Conservation (phyloP, 2,113 vertebrate species). For the Lampris incognitus region DNA sequence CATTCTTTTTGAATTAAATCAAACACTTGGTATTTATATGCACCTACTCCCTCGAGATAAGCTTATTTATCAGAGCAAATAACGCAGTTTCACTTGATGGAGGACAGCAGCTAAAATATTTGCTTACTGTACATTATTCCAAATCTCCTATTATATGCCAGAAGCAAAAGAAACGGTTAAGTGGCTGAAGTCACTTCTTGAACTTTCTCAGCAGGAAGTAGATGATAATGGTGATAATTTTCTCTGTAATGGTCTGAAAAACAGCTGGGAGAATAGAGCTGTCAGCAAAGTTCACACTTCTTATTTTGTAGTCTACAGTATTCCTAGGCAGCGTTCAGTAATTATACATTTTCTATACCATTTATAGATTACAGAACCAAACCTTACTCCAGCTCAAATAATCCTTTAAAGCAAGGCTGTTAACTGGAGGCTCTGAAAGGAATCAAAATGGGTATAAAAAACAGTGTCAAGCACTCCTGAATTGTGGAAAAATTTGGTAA, state of each 20-base stretch:
- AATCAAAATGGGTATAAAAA: constrained; percentile 59
- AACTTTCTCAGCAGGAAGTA: constrained; percentile 57
- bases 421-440: constrained; percentile 68
- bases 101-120: not conserved
- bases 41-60: not conserved
- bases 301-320: constrained; percentile 58
- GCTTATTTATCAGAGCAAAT: not conserved
- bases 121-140: not conserved
- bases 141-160: constrained; percentile 17
- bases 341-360: constrained; percentile 58
- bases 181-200: constrained; percentile 35
- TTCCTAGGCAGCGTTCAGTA: constrained; percentile 41
- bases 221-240: constrained; percentile 73
- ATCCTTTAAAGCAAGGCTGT: constrained; percentile 50
- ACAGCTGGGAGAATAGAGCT: constrained; percentile 47
- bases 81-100: constrained; percentile 10
- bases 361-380: constrained; percentile 51
- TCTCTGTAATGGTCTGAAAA: constrained; percentile 53
- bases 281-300: constrained; percentile 67
- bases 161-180: constrained; percentile 44
- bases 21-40: not conserved
- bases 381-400: constrained; percentile 50
- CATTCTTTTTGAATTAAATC: no score
- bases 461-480: constrained; percentile 52
- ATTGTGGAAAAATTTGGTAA: constrained; percentile 46